Conservation (phyloP, 2,888 invertebrate species). For the Andrena praecox region DNA sequence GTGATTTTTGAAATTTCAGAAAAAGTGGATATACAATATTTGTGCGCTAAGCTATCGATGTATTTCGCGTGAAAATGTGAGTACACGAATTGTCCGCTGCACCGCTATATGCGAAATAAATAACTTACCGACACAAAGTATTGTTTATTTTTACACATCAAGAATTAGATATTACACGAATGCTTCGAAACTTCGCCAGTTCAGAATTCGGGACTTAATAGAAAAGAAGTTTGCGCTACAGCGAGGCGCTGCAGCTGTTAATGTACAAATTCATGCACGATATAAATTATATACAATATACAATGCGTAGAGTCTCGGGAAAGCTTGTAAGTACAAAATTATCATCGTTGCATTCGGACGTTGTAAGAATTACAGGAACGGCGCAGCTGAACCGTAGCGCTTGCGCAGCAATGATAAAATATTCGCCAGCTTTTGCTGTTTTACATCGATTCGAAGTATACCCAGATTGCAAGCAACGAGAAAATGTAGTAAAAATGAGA, state of each 20-base stretch:
- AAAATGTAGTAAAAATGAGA: too few relatives aligned
- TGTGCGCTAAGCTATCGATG: background rate
- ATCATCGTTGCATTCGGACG: constrained; percentile 7
- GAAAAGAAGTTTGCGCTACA: background rate
- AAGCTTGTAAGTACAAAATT: background rate
- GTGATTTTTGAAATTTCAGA: too few relatives aligned
- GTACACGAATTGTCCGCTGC: constrained; percentile 1
- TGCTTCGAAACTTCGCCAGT: background rate
- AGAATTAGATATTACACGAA: constrained; percentile 8
- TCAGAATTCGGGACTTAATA: constrained; percentile 22
- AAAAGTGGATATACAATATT: too few relatives aligned
- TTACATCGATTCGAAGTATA: background rate
- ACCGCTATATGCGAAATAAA: constrained; percentile 1
- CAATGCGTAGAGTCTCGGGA: background rate
- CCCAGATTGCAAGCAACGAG: background rate
- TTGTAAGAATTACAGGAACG: constrained; percentile 20
- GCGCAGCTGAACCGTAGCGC: background rate
- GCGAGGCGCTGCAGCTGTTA: constrained; percentile 1
- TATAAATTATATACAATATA: constrained; percentile 22
- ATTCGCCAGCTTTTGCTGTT: background rate
- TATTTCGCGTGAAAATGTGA: background rate
- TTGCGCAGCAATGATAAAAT: background rate
- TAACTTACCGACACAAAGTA: background rate
- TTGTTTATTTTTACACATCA: constrained; percentile 47
- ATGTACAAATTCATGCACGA: constrained; percentile 6